phyloP scores from a whole-genome alignment of 2,797 vertebrate species.

The Rhabdomys pumilio region DNA sequence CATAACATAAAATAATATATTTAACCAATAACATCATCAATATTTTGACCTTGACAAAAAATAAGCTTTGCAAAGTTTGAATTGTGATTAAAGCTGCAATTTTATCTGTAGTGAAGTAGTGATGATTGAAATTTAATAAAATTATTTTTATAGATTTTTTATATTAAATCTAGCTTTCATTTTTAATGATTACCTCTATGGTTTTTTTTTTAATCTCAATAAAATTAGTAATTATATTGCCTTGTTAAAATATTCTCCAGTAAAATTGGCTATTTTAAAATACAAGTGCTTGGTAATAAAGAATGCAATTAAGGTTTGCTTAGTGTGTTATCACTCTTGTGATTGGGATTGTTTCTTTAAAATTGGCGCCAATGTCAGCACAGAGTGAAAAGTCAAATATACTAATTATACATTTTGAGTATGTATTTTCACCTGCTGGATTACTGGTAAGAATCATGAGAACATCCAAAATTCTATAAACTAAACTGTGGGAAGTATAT shows the following conservation, averaged over 20 bases:
- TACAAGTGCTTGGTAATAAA: background rate
- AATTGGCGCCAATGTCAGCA: background rate
- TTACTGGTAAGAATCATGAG: background rate
- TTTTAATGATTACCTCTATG: background rate
- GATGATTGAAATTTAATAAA: background rate
- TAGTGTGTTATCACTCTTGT: background rate
- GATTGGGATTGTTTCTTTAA: background rate
- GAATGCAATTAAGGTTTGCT: background rate
- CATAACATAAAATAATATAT: background rate
- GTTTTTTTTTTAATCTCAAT: conserved; percentile 32
- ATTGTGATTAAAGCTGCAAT: conserved; percentile 10
- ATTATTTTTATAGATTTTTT: background rate
- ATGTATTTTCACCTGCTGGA: background rate
- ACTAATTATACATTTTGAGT: conserved; percentile 4
- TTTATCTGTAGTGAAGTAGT: background rate
- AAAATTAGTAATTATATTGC: background rate
- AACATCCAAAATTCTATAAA: background rate
- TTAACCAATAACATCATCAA: background rate
- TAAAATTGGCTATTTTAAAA: conserved; percentile 24
- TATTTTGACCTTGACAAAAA: background rate
- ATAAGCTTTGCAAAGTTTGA: background rate
- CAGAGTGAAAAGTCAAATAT: background rate
- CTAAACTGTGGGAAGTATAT: background rate
- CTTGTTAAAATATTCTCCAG: background rate
- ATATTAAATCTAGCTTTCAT: background rate